phyloP scores from a whole-genome alignment of 2,113 vertebrate genomes.

The Labeo rohita region DNA sequence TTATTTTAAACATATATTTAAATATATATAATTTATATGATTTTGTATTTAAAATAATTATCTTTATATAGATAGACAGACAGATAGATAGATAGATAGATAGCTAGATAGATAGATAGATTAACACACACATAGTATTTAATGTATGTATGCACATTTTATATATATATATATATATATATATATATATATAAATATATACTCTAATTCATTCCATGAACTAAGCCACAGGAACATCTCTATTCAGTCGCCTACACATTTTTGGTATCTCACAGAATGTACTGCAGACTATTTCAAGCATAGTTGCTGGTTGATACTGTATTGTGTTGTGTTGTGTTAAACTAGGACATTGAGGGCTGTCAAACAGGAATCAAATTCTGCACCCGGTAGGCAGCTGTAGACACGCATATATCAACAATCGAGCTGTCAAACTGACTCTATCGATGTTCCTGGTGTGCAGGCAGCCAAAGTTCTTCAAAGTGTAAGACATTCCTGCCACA shows the following conservation, averaged over 20 bases:
- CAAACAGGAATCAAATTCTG: constrained; percentile 16
- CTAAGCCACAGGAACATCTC: background rate
- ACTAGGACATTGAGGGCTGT: background rate
- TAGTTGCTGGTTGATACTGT: no score
- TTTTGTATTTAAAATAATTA: no score
- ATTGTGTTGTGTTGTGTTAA: constrained; percentile 17
- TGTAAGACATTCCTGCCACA: background rate
- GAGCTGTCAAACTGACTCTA: constrained; percentile 3
- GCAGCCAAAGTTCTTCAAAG: background rate
- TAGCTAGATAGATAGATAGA: no score
- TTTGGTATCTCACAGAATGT: background rate
- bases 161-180: no score
- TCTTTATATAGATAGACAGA: no score
- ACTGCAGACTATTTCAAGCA: background rate
- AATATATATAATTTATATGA: no score
- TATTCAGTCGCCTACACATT: background rate
- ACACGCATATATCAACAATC: constrained; percentile 13
- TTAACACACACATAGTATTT: no score
- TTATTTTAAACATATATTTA: no score
- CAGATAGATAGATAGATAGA: no score
- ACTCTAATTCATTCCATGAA: background rate
- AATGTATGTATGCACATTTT: no score
- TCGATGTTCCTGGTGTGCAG: constrained; percentile 3
- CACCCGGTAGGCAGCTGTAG: background rate
- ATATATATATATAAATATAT: background rate